These are phyloP conservation scores for Pissodes strobi DNA, from an alignment of 1,140 invertebrate species.

Conservation along the genomic window DNA sequence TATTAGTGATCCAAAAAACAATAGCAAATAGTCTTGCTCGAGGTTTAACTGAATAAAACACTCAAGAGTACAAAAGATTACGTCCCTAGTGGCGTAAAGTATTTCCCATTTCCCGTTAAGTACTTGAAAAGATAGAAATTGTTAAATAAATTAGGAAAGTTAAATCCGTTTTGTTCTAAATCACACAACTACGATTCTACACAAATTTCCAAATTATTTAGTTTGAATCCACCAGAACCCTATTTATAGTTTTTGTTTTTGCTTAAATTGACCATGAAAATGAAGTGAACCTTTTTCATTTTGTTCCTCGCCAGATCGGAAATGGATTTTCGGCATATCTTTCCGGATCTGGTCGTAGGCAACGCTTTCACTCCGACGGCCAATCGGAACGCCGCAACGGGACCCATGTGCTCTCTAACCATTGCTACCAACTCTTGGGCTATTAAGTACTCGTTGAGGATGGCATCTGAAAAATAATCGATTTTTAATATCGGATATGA, in stretches of 20 bases:
- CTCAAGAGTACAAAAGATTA: no score
- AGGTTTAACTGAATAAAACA: no score
- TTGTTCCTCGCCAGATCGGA: constrained; percentile 42
- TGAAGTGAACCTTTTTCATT: constrained; percentile 32
- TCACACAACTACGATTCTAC: no score
- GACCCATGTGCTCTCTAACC: constrained; percentile 82
- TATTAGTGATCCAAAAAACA: no score
- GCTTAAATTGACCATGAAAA: background rate
- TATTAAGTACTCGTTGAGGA: constrained; percentile 64
- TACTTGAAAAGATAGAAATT: no score
- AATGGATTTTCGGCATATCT: constrained; percentile 43
- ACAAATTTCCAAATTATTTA: no score
- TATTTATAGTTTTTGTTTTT: background rate
- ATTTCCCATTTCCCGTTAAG: no score
- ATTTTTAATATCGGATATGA: no score
- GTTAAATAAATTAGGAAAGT: background rate
- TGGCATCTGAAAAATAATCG: constrained; percentile 57
- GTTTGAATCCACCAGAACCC: no score
- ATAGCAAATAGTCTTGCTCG: no score
- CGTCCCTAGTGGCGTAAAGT: no score
- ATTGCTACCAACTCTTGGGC: constrained; percentile 69
- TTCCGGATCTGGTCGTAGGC: constrained; percentile 59
- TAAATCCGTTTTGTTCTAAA: background rate
- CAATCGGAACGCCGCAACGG: constrained; percentile 84
- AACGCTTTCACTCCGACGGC: constrained; percentile 76